These are phyloP conservation scores for Elmis aenea DNA, from an alignment of 2,888 invertebrate species.

Conservation along the genomic window DNA sequence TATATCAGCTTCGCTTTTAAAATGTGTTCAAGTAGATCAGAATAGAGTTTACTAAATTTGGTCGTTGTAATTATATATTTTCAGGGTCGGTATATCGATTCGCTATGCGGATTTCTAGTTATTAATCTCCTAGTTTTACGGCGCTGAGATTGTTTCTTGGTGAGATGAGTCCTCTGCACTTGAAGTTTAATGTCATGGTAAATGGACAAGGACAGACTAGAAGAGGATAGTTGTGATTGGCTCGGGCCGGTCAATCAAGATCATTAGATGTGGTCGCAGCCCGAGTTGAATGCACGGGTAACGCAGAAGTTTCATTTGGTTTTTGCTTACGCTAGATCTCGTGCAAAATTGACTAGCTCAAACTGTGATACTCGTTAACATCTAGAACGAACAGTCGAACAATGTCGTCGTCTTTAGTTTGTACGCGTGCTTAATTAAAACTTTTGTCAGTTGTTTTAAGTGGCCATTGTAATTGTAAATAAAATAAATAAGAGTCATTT, in stretches of 20 bases:
- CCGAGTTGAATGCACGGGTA: constrained; percentile 19
- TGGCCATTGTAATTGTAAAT: no score
- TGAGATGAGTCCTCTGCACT: constrained; percentile 15
- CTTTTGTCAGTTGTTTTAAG: no score
- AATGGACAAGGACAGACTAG: constrained; percentile 18
- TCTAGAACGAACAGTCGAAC: no score
- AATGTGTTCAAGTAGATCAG: not conserved
- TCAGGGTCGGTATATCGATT: constrained; percentile 13
- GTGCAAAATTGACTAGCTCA: no score
- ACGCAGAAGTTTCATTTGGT: constrained; percentile 14
- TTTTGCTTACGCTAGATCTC: no score
- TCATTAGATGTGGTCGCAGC: constrained; percentile 18
- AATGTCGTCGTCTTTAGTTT: no score
- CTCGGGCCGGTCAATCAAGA: constrained; percentile 20
- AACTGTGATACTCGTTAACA: no score
- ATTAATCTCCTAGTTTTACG: constrained; percentile 15
- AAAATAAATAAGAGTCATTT: no score
- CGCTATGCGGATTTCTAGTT: constrained; percentile 14
- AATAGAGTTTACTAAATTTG: constrained; percentile 8
- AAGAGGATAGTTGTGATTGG: constrained; percentile 16
- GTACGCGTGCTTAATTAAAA: no score
- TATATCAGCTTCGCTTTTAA: not conserved
- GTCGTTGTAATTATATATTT: constrained; percentile 9
- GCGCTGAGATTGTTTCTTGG: constrained; percentile 8
- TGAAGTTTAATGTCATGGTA: constrained; percentile 16